Evolutionary conservation across 1,140 invertebrate genomes (phyloP), one percentile per base, ranked within the genome.

Genomic region (Probaryconus sp.): DNA sequence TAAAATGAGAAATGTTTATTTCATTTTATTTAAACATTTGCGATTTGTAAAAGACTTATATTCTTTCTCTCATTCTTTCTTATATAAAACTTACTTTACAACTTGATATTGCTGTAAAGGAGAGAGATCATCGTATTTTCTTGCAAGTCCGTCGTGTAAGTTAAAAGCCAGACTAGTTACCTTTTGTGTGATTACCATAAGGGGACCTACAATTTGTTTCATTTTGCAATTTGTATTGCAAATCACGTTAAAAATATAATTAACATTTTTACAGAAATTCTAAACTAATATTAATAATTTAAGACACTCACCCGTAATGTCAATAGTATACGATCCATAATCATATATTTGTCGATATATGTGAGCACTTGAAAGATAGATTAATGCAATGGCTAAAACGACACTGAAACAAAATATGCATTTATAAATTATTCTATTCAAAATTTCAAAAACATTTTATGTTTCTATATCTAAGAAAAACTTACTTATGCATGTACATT

Each of bases 151-250:
- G 89, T 99, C 97, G 85, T 98, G 94, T 28, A 98, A 85, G 78
- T 92, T 94, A 86, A 96, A 98, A 0, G 97, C 97, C 26, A 99
- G 85, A 78, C 94, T 95, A 18, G 96, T 97, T 5, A 98, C 92
- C 88, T 98, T 97, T 86, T 99, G 97, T 1, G 95, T 96, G 69
- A 96, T 94, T n/a, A 99, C 95, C 98, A 99, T 99, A 69, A 99
- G 83, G 40, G 92, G 97, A 85, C 90, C 96, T 96, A 83, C 30
- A 90, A 42, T 18, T 18, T 89, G 63, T 35, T 33, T 37, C 35
- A 37, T 37, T 53, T 38, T 18, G n/a, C 4, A n/a, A n/a, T n/a
- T n/a, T n/a, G n/a, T n/a, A n/a, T n/a, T n/a, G n/a, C n/a, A n/a
- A n/a, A n/a, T 18, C 21, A 26, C 1, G 7, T 7, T 17, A 38